These are phyloP conservation scores for Hylaeus anthracinus DNA, from an alignment of 1,140 invertebrate genomes.

Conservation along the genomic window DNA sequence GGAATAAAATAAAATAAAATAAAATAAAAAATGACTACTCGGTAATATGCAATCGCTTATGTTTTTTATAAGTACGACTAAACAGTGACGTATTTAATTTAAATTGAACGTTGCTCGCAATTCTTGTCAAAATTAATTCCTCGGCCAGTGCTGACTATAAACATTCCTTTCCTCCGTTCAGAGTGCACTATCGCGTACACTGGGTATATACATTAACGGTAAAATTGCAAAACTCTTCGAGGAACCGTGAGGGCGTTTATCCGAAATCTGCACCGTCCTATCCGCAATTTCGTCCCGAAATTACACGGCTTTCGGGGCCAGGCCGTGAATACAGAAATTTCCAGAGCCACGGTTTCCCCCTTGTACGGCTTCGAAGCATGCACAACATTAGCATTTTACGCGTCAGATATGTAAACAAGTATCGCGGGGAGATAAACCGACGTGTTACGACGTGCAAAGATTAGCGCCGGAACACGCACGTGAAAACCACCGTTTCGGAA, in stretches of 20 bases:
- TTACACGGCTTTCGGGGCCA: neutral
- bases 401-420: constrained; percentile 36
- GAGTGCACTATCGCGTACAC: too few species aligned
- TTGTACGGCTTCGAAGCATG: neutral
- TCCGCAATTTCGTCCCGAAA: neutral
- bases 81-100: too few species aligned
- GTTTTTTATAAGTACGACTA: too few species aligned
- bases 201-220: neutral
- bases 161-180: too few species aligned
- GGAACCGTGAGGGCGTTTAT: neutral
- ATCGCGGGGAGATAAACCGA: neutral
- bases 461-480: neutral
- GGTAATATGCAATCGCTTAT: too few species aligned
- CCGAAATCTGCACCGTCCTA: neutral
- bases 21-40: too few species aligned
- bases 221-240: neutral
- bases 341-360: neutral
- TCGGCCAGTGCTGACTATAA: too few species aligned
- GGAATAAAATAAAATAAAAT: too few species aligned
- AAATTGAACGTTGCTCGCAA: too few species aligned
- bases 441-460: neutral
- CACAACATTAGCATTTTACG: constrained; percentile 25
- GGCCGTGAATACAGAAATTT: neutral
- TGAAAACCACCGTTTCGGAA: neutral
- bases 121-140: too few species aligned